A percentile compares a stretch with the other conserved stretches of the same genome.
Evolutionary conservation across 1,140 invertebrate species (phyloP).

Genomic region (Holotrichia oblita): DNA sequence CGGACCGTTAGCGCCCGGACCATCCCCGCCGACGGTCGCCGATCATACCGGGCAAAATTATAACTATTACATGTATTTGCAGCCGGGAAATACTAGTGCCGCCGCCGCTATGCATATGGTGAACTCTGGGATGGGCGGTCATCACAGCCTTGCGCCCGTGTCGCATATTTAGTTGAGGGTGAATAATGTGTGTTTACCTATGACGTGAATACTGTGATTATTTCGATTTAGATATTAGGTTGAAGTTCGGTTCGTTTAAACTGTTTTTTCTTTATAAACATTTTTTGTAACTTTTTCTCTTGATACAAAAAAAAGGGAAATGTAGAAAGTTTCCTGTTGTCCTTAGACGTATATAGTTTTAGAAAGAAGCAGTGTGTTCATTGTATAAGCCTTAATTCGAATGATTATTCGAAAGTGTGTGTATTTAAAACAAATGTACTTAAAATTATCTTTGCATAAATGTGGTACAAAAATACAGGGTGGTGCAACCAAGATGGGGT

Average conservation of each 20-base stretch:
- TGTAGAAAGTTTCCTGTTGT: too few relatives aligned
- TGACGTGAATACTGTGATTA: constrained; percentile 16
- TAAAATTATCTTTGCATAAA: too few relatives aligned
- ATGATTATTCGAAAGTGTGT: too few relatives aligned
- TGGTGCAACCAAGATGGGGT: too few relatives aligned
- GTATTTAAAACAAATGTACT: too few relatives aligned
- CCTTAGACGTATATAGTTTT: too few relatives aligned
- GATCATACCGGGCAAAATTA: constrained; percentile 68
- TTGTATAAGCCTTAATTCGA: too few relatives aligned
- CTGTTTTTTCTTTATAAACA: neutral
- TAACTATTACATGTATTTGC: constrained; percentile 77
- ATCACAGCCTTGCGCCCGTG: constrained; percentile 50
- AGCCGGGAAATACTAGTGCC: constrained; percentile 59
- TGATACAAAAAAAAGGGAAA: neutral
- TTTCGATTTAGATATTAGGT: neutral
- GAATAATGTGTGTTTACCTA: neutral
- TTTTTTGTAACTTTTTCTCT: too few relatives aligned
- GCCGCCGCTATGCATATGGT: constrained; percentile 65
- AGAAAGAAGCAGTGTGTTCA: neutral
- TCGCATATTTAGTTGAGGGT: constrained; percentile 49
- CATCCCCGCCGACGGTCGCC: constrained; percentile 50
- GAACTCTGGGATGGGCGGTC: constrained; percentile 54
- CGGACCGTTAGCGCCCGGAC: constrained; percentile 43
- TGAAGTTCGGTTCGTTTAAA: neutral
- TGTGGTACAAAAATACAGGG: too few relatives aligned